Percentiles rank a stretch among this genome's conserved stretches.
Conservation (phyloP, 2,113 vertebrate species). For the Scortum barcoo region DNA sequence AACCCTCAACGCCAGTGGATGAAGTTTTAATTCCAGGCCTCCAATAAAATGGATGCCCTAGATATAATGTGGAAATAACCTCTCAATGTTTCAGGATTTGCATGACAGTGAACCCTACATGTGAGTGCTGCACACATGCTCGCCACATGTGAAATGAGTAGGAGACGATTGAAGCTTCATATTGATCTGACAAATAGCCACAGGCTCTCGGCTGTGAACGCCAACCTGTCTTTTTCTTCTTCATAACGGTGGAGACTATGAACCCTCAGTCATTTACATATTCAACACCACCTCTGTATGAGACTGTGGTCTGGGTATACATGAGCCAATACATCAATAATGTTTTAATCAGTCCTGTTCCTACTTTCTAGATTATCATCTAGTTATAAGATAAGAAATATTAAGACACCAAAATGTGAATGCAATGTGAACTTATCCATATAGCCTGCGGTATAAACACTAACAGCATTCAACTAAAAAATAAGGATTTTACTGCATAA, state of each 20-base stretch:
- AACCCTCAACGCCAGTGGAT: constrained; percentile 70
- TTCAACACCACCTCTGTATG: constrained; percentile 1
- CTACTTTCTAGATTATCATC: neutral
- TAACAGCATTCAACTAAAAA: neutral
- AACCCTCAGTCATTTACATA: neutral
- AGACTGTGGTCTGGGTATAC: neutral
- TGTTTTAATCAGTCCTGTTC: neutral
- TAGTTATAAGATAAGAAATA: neutral
- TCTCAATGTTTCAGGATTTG: constrained; percentile 67
- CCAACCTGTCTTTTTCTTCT: neutral
- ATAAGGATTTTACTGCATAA: neutral
- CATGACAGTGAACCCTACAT: constrained; percentile 40
- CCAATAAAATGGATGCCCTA: constrained; percentile 75
- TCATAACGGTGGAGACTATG: constrained; percentile 8
- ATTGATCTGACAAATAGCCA: constrained; percentile 66
- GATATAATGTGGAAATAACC: constrained; percentile 77
- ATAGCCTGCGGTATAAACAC: neutral
- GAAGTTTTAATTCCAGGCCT: constrained; percentile 78
- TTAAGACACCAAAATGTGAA: neutral
- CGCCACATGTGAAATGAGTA: constrained; percentile 29
- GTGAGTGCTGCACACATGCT: constrained; percentile 23
- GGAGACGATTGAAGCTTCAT: constrained; percentile 48
- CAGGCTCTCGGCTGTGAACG: constrained; percentile 49
- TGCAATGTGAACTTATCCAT: neutral
- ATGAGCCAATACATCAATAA: neutral